These are phyloP conservation scores for Octodonta nipae DNA, from an alignment of 2,888 invertebrate species.

Conservation along the genomic window DNA sequence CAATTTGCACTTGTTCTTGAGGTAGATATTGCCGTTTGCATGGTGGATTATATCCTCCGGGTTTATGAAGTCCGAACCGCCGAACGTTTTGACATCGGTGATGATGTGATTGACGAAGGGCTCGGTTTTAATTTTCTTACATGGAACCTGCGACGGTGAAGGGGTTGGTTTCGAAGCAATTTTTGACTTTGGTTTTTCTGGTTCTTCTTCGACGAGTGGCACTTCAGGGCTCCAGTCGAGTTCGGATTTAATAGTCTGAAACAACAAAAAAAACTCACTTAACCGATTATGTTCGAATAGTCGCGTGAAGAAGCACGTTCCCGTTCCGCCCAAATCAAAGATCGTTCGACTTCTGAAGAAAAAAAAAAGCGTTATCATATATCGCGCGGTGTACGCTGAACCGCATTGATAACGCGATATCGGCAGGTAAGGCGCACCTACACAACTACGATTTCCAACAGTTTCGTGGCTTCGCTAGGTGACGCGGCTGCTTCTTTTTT, in stretches of 20 bases:
- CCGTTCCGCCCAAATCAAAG: too few species aligned
- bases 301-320: too few species aligned
- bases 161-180: conserved; percentile 8
- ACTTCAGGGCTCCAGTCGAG: conserved; percentile 21
- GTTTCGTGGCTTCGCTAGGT: too few species aligned
- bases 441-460: too few species aligned
- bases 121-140: conserved; percentile 15
- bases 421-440: too few species aligned
- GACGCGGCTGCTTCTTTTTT: too few species aligned
- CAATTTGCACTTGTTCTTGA: conserved; percentile 38
- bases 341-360: too few species aligned
- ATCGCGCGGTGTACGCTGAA: too few species aligned
- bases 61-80: conserved; percentile 39
- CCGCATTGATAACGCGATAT: too few species aligned
- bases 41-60: conserved; percentile 36
- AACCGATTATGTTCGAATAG: too few species aligned
- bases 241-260: conserved; percentile 5
- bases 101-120: conserved; percentile 9
- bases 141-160: too few species aligned
- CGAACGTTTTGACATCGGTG: conserved; percentile 21
- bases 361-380: too few species aligned
- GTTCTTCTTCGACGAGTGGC: conserved; percentile 13
- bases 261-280: conserved; percentile 27
- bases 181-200: conserved; percentile 14
- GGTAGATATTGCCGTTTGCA: conserved; percentile 35